phyloP scores from a whole-genome alignment of 2,888 invertebrate species.

The Tetheella fluctuosa region DNA sequence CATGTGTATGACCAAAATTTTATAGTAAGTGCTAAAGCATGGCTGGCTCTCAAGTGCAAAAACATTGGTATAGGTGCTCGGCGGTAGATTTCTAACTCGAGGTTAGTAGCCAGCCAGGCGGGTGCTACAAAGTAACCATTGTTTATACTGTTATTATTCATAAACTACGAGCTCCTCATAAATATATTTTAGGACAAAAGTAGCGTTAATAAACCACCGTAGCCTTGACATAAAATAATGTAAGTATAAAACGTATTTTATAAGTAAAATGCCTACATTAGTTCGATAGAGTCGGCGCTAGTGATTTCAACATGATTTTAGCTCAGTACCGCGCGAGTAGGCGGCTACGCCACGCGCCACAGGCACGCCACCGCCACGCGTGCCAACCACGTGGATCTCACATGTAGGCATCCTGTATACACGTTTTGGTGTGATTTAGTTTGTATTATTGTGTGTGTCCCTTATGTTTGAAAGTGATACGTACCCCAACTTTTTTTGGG shows the following conservation, averaged over 20 bases:
- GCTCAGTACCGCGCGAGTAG: slow-evolving; percentile 45
- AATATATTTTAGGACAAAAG: not conserved
- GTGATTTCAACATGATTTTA: slow-evolving; percentile 15
- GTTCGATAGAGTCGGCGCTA: slow-evolving; percentile 40
- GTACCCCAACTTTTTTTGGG: slow-evolving; percentile 1
- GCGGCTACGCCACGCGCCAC: slow-evolving; percentile 44
- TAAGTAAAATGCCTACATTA: slow-evolving; percentile 21
- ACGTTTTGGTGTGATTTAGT: slow-evolving; percentile 22
- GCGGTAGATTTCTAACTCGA: slow-evolving; percentile 10
- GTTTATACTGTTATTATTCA: not conserved
- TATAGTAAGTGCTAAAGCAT: too few species aligned
- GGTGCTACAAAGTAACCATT: not conserved
- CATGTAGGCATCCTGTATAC: slow-evolving; percentile 13
- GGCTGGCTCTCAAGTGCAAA: not conserved
- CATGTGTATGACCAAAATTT: too few species aligned
- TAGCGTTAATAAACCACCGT: not conserved
- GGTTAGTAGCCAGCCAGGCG: not conserved
- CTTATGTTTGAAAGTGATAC: slow-evolving; percentile 5
- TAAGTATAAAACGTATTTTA: slow-evolving; percentile 21
- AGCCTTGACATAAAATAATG: slow-evolving; percentile 26
- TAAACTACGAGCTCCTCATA: not conserved
- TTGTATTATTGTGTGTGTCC: slow-evolving; percentile 12
- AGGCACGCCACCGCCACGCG: slow-evolving; percentile 33
- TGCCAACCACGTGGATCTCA: slow-evolving; percentile 18
- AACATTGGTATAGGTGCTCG: slow-evolving; percentile 24